These are phyloP conservation scores for Oenanthe melanoleuca DNA, from an alignment of 2,113 vertebrate species.

Conservation along the genomic window DNA sequence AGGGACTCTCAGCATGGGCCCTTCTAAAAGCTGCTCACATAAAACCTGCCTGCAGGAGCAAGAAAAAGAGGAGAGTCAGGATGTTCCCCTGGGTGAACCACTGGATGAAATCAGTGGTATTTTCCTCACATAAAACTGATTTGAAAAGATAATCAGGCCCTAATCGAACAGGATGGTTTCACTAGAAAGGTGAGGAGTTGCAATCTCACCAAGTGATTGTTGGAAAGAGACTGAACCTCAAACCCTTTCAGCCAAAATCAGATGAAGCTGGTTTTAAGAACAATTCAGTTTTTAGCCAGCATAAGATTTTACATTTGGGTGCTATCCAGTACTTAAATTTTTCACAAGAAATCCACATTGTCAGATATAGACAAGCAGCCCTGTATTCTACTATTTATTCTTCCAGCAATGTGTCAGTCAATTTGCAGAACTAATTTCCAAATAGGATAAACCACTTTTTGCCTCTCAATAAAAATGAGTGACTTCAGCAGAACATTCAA, in stretches of 20 bases:
- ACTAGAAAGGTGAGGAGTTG: neutral
- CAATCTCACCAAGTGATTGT: neutral
- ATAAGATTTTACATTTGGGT: slow-evolving; percentile 29
- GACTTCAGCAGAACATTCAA: slow-evolving; percentile 38
- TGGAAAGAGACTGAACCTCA: neutral
- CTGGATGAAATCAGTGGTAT: neutral
- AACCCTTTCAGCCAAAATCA: neutral
- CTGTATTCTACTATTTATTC: slow-evolving; percentile 15
- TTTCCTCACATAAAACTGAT: neutral
- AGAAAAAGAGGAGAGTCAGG: neutral
- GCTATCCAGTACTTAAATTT: slow-evolving; percentile 43
- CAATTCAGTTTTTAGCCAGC: neutral
- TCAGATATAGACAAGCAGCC: slow-evolving; percentile 14
- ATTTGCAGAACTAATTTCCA: slow-evolving; percentile 70
- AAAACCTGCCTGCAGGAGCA: neutral
- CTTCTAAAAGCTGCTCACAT: neutral
- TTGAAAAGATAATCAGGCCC: neutral
- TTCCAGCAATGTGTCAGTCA: slow-evolving; percentile 54
- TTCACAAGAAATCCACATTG: slow-evolving; percentile 22
- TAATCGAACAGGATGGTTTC: neutral
- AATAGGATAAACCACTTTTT: slow-evolving; percentile 59
- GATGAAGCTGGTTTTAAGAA: slow-evolving; percentile 14
- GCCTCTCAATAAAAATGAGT: neutral
- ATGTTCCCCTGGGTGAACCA: neutral
- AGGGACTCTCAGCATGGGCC: neutral